A percentile compares a stretch with the other conserved stretches of the same genome.
phyloP scores from a whole-genome alignment of 2,888 invertebrate genomes.

The Drosophila paracracens region DNA sequence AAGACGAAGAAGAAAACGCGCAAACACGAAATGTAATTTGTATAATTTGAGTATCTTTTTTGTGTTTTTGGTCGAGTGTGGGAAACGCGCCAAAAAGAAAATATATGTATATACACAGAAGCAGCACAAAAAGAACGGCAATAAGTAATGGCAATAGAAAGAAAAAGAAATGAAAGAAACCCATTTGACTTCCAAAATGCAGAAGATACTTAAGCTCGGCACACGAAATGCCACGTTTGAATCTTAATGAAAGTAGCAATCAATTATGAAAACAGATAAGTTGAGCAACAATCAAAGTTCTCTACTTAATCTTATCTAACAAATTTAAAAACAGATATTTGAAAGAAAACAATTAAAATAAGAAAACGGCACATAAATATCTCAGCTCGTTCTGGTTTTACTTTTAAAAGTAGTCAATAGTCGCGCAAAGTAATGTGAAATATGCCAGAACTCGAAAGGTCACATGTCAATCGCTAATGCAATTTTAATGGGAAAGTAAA shows the following conservation, averaged over 20 bases:
- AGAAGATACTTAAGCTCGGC: not conserved
- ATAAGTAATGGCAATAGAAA: conserved; percentile 2
- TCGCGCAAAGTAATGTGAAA: not conserved
- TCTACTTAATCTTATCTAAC: not conserved
- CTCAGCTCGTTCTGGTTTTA: not conserved
- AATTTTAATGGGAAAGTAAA: not conserved
- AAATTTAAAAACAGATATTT: not conserved
- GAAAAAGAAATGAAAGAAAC: conserved; percentile 4
- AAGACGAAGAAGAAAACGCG: conserved; percentile 38
- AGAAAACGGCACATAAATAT: not conserved
- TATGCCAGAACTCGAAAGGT: not conserved
- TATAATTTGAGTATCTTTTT: conserved; percentile 71
- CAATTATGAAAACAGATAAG: not conserved
- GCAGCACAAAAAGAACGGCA: conserved; percentile 13
- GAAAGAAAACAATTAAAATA: not conserved
- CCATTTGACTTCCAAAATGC: conserved; percentile 10
- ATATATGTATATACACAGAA: conserved; percentile 6
- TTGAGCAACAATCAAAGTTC: not conserved
- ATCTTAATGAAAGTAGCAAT: not conserved
- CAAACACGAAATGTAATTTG: conserved; percentile 80
- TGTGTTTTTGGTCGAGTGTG: conserved; percentile 51
- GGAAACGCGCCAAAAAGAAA: conserved; percentile 74
- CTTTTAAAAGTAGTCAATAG: not conserved
- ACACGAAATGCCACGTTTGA: not conserved
- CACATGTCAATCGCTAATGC: not conserved